These are phyloP conservation scores for Halcyon leucocephala DNA, from an alignment of 2,797 vertebrate species.

Conservation along the genomic window DNA sequence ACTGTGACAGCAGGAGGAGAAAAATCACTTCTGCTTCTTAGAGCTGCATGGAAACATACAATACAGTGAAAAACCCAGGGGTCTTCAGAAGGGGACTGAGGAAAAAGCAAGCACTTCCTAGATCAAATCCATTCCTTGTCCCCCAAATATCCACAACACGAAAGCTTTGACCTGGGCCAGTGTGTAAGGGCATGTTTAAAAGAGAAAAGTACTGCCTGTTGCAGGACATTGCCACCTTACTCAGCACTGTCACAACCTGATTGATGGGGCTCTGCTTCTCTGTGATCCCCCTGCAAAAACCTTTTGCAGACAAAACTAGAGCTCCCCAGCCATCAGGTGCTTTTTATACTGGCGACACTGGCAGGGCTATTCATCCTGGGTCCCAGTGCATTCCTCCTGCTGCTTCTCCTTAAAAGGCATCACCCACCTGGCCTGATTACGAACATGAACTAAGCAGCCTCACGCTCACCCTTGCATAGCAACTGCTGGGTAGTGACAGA, in stretches of 20 bases:
- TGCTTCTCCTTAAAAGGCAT: slow-evolving; percentile 67
- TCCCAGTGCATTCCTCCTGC: background rate
- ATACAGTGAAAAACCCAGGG: background rate
- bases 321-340: background rate
- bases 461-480: slow-evolving; percentile 46
- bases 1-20: background rate
- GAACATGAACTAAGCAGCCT: slow-evolving; percentile 22
- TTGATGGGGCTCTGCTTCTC: background rate
- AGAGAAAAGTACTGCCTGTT: background rate
- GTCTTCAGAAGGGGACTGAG: background rate
- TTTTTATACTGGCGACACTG: background rate
- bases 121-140: background rate
- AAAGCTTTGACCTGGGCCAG: background rate
- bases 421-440: slow-evolving; percentile 56
- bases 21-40: background rate
- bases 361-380: background rate
- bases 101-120: background rate
- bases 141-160: background rate
- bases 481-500: slow-evolving; percentile 74
- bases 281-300: background rate
- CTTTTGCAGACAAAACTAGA: background rate
- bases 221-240: background rate
- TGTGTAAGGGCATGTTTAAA: background rate
- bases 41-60: background rate
- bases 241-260: background rate